These are phyloP conservation scores for Drosophila bipectinata DNA, from an alignment of 1,140 invertebrate genomes.

Conservation along the genomic window DNA sequence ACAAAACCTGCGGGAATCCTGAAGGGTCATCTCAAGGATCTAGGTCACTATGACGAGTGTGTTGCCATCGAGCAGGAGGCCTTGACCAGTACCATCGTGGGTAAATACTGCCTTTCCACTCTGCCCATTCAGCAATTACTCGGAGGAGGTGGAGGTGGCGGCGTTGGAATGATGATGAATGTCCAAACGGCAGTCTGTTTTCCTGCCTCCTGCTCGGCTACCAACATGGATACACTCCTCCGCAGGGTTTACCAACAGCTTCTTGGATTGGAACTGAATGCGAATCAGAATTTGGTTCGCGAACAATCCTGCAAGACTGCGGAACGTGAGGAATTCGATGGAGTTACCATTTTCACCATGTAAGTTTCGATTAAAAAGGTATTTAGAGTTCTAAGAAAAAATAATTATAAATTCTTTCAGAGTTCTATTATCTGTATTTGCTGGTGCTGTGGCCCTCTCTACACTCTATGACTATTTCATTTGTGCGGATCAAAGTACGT, in stretches of 20 bases:
- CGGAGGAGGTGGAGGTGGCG: slow-evolving; percentile 15
- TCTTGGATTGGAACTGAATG: slow-evolving; percentile 24
- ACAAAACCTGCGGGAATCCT: slow-evolving; percentile 64
- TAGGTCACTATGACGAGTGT: slow-evolving; percentile 70
- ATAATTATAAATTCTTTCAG: slow-evolving; percentile 4
- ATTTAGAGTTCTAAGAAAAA: not conserved
- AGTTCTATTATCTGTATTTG: slow-evolving; percentile 40
- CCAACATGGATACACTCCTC: slow-evolving; percentile 43
- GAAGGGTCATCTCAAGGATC: slow-evolving; percentile 39
- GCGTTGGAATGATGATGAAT: slow-evolving; percentile 9
- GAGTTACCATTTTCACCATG: slow-evolving; percentile 59
- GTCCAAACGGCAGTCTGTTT: slow-evolving; percentile 47
- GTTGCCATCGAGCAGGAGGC: slow-evolving; percentile 39
- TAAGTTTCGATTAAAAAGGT: slow-evolving; percentile 15
- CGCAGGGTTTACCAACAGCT: slow-evolving; percentile 22
- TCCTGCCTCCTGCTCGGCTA: slow-evolving; percentile 43
- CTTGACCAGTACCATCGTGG: slow-evolving; percentile 11
- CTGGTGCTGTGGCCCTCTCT: slow-evolving; percentile 8
- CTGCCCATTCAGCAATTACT: slow-evolving; percentile 37
- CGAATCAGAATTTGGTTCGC: slow-evolving; percentile 14
- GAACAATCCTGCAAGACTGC: slow-evolving; percentile 34
- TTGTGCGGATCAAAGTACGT: slow-evolving; percentile 49
- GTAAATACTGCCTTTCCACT: slow-evolving; percentile 56
- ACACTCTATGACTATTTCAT: slow-evolving; percentile 59
- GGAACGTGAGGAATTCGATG: slow-evolving; percentile 23